A percentile compares a stretch with the other conserved stretches of the same genome.
phyloP scores from a whole-genome alignment of 2,888 invertebrate species.

The Chorisops tibialis region DNA sequence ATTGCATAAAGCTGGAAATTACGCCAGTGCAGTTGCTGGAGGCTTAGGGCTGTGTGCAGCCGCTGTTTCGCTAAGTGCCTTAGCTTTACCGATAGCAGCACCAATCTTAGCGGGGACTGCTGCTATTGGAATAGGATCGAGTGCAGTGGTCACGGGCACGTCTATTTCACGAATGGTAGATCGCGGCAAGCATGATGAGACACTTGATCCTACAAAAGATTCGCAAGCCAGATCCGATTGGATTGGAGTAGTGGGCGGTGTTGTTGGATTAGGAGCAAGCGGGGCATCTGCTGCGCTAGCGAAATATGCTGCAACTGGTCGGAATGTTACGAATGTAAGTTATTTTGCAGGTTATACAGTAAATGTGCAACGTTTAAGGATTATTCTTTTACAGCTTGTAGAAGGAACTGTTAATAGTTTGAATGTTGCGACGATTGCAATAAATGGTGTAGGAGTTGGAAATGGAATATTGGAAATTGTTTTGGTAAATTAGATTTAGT shows the following conservation, averaged over 20 bases:
- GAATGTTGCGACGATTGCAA: slow-evolving; percentile 44
- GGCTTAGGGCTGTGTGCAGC: slow-evolving; percentile 9
- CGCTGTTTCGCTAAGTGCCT: slow-evolving; percentile 19
- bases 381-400: slow-evolving; percentile 16
- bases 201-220: slow-evolving; percentile 39
- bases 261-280: slow-evolving; percentile 40
- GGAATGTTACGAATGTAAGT: slow-evolving; percentile 41
- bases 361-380: no score
- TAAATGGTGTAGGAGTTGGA: slow-evolving; percentile 44
- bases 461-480: slow-evolving; percentile 43
- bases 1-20: slow-evolving; percentile 28
- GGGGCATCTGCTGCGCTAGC: slow-evolving; percentile 41
- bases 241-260: slow-evolving; percentile 41
- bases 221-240: slow-evolving; percentile 43
- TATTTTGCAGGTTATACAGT: no score
- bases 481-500: slow-evolving; percentile 41
- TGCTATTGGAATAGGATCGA: slow-evolving; percentile 40
- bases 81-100: slow-evolving; percentile 40
- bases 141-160: slow-evolving; percentile 34
- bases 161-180: slow-evolving; percentile 36
- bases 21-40: slow-evolving; percentile 34
- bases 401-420: slow-evolving; percentile 43
- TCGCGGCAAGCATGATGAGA: slow-evolving; percentile 45
- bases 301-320: slow-evolving; percentile 40
- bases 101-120: slow-evolving; percentile 37